Evolutionary conservation across 2,113 vertebrate genomes (phyloP).

Genomic region (Polyodon spathula): DNA sequence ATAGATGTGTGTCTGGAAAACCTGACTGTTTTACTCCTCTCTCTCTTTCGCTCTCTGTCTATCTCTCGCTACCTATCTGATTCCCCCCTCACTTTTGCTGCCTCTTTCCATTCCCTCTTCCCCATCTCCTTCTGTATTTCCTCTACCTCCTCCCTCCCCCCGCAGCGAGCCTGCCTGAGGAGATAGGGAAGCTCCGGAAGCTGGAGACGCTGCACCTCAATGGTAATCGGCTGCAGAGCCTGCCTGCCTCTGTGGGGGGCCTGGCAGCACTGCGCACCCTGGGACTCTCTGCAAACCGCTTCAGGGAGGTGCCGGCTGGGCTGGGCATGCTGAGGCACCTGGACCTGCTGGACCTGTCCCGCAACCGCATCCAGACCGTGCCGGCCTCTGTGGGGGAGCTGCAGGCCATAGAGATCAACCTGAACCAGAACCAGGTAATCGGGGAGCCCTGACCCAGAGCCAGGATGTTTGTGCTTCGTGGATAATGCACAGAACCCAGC

Average conservation of each 20-base stretch:
- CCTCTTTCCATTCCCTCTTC: too few species aligned
- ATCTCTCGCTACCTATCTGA: too few species aligned
- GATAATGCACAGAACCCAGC: neutral
- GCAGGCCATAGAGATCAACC: constrained; percentile 90
- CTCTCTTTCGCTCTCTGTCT: too few species aligned
- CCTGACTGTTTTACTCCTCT: too few species aligned
- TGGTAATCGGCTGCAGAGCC: constrained; percentile 70
- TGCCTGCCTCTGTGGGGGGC: constrained; percentile 69
- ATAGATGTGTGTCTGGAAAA: too few species aligned
- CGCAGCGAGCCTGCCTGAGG: constrained; percentile 67
- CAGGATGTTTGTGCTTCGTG: neutral
- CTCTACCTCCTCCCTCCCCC: constrained; percentile 15
- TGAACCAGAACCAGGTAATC: constrained; percentile 95
- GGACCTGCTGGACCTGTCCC: constrained; percentile 86
- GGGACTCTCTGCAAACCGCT: constrained; percentile 76
- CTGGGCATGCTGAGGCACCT: constrained; percentile 76
- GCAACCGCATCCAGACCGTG: constrained; percentile 78
- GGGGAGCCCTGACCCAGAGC: neutral
- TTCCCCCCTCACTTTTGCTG: neutral
- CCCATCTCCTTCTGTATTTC: neutral
- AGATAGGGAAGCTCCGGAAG: constrained; percentile 86
- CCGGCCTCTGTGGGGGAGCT: constrained; percentile 71
- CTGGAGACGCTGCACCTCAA: constrained; percentile 80
- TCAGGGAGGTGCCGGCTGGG: constrained; percentile 69
- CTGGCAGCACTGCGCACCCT: constrained; percentile 78